phyloP scores from a whole-genome alignment of 2,797 vertebrate species.

The Benthosema pterotum region DNA sequence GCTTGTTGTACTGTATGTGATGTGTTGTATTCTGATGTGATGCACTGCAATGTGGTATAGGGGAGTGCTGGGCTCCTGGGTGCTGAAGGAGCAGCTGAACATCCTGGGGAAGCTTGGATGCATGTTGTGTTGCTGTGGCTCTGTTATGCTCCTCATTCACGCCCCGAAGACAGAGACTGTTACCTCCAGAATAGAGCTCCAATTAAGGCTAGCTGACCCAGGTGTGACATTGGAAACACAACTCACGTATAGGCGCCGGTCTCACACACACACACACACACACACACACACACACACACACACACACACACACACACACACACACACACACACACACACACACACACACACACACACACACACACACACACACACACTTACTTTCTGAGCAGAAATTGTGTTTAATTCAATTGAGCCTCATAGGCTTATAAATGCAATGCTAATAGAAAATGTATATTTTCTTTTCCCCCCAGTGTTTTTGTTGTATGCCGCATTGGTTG shows the following conservation, averaged over 20 bases:
- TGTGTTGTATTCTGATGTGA: background rate
- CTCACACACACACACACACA: no score
- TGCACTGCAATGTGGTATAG: slow-evolving; percentile 72
- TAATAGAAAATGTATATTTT: slow-evolving; percentile 39
- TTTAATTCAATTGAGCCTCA: no score
- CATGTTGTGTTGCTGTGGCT: slow-evolving; percentile 91
- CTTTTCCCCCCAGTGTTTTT: slow-evolving; percentile 85
- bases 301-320: no score
- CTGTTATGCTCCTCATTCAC: slow-evolving; percentile 92
- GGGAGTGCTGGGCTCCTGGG: slow-evolving; percentile 91
- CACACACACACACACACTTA: no score
- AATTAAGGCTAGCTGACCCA: slow-evolving; percentile 91
- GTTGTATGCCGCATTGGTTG: slow-evolving; percentile 84
- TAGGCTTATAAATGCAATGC: background rate
- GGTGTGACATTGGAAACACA: slow-evolving; percentile 72
- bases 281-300: no score
- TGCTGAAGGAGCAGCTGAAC: slow-evolving; percentile 91
- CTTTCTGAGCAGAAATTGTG: no score
- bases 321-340: no score
- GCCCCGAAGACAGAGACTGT: slow-evolving; percentile 89
- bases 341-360: no score
- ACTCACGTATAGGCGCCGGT: background rate
- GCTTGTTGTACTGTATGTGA: background rate
- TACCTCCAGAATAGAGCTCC: slow-evolving; percentile 87
- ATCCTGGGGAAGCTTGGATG: slow-evolving; percentile 94